Conservation (phyloP, 2,113 vertebrate species). For the Edolisoma coerulescens region DNA sequence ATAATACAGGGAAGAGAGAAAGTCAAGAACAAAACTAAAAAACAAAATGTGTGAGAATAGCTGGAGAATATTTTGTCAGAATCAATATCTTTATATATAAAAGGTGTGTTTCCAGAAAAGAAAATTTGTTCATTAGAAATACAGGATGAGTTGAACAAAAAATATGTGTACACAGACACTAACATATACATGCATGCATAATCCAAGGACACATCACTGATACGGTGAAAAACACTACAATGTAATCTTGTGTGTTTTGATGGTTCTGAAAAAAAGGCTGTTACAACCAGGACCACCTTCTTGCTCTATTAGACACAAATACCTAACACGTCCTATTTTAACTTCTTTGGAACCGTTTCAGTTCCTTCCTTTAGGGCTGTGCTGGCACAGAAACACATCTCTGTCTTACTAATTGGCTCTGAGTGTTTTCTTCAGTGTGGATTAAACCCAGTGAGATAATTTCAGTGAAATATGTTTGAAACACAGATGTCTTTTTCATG, state of each 20-base stretch:
- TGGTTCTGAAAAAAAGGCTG: not conserved
- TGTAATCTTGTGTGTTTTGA: not conserved
- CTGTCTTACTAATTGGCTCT: not conserved
- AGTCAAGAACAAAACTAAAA: not conserved
- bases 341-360: not conserved
- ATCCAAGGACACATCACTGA: not conserved
- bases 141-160: not conserved
- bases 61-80: not conserved
- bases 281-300: not conserved
- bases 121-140: not conserved
- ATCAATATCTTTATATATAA: not conserved
- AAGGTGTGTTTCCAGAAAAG: not conserved
- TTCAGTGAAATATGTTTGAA: not conserved
- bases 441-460: not conserved
- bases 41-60: not conserved
- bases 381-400: not conserved
- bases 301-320: not conserved
- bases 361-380: not conserved
- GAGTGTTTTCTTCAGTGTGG: not conserved
- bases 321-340: not conserved
- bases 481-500: not conserved
- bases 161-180: not conserved
- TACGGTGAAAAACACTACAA: not conserved
- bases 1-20: not conserved
- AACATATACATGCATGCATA: not conserved